A percentile compares a stretch with the other conserved stretches of the same genome.
Conservation (phyloP, 2,797 vertebrate genomes). For the Serranus cabrilla region DNA sequence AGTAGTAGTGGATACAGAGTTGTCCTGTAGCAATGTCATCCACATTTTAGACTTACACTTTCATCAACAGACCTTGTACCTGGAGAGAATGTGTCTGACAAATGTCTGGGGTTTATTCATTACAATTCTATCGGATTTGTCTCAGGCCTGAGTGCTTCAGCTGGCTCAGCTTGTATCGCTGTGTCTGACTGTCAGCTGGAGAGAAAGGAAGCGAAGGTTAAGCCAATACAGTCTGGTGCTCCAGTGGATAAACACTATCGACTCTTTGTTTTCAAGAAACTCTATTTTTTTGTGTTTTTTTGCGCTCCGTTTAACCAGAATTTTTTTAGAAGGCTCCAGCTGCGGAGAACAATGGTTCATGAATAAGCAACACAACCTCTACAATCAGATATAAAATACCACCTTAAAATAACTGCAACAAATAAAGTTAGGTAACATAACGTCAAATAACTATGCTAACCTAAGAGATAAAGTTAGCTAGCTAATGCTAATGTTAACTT, state of each 20-base stretch:
- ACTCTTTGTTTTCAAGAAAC: constrained; percentile 22
- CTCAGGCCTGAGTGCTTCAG: constrained; percentile 16
- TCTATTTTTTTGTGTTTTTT: neutral
- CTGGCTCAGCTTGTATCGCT: constrained; percentile 38
- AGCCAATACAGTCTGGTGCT: constrained; percentile 16
- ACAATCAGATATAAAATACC: no score
- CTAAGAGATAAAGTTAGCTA: no score
- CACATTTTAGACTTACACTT: constrained; percentile 6
- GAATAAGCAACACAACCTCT: no score
- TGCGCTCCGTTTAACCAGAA: neutral
- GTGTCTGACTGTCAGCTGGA: constrained; percentile 39
- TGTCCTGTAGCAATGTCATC: constrained; percentile 16
- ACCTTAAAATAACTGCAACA: no score
- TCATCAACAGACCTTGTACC: constrained; percentile 16
- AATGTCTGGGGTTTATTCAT: constrained; percentile 31
- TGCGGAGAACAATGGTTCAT: no score
- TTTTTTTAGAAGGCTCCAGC: neutral
- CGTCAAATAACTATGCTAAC: no score
- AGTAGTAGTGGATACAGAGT: constrained; percentile 2
- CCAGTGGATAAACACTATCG: neutral
- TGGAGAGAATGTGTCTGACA: constrained; percentile 24
- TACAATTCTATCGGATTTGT: constrained; percentile 35
- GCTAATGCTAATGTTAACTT: no score
- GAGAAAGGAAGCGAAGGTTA: constrained; percentile 29
- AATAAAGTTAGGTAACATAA: no score